Evolutionary conservation across 30 jellyfish, hydroid and myxozoan genomes (phyloP).

Genomic region (Aurelia sp.): DNA sequence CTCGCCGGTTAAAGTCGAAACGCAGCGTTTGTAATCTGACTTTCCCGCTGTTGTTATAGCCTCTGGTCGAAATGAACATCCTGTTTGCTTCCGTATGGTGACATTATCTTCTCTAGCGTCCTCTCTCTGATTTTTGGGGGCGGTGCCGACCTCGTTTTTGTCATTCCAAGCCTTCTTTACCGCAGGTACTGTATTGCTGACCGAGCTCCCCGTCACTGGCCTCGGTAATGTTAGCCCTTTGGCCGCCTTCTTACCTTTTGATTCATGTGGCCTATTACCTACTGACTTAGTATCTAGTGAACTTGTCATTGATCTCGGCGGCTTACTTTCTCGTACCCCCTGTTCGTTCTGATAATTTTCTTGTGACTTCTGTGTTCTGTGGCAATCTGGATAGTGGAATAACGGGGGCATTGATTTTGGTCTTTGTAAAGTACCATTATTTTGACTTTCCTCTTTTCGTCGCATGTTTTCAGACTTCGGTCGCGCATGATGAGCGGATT

Average conservation of each 20-base stretch:
- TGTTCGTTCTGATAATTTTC: not conserved
- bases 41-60: conserved; percentile 33
- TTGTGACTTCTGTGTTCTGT: not conserved
- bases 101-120: conserved; percentile 11
- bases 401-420: conserved; percentile 49
- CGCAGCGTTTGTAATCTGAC: conserved; percentile 19
- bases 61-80: conserved; percentile 23
- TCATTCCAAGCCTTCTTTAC: not conserved
- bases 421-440: not conserved
- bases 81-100: conserved; percentile 29
- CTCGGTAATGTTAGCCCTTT: not conserved
- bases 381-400: not conserved
- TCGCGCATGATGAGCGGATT: conserved; percentile 5
- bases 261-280: not conserved
- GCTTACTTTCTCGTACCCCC: not conserved
- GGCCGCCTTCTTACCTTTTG: not conserved
- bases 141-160: not conserved
- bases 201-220: not conserved
- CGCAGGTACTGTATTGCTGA: not conserved
- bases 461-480: conserved; percentile 13
- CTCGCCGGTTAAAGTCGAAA: not conserved
- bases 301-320: conserved; percentile 9
- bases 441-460: not conserved
- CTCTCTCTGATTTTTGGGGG: not conserved
- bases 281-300: not conserved